A percentile compares a stretch with the other conserved stretches of the same genome.
Evolutionary conservation across 2,888 invertebrate genomes (phyloP).

Genomic region (Therioaphis trifolii): DNA sequence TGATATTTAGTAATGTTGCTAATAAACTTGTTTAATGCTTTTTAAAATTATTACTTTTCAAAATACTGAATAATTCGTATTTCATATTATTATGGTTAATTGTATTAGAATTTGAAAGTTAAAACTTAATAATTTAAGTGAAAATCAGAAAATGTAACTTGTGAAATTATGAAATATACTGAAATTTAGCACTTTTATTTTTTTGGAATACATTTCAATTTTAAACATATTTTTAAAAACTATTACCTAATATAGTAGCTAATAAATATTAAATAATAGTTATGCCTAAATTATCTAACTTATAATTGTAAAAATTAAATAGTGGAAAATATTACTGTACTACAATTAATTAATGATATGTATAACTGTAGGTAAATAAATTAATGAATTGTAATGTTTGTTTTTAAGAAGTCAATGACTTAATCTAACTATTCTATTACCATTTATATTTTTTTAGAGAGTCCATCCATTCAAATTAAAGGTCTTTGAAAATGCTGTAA

Average conservation of each 20-base stretch:
- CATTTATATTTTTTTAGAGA: constrained; percentile 34
- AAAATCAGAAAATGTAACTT: constrained; percentile 19
- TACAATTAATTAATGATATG: constrained; percentile 26
- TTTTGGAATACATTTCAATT: constrained; percentile 10
- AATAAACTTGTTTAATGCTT: no score
- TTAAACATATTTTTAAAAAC: not conserved
- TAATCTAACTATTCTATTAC: constrained; percentile 26
- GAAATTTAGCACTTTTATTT: constrained; percentile 23
- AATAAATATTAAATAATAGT: constrained; percentile 19
- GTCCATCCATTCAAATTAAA: constrained; percentile 24
- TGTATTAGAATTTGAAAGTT: no score
- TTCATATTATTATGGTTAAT: no score
- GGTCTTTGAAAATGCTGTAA: constrained; percentile 31
- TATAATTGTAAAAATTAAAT: no score
- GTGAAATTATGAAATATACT: constrained; percentile 1
- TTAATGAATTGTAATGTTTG: constrained; percentile 24
- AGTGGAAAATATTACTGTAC: constrained; percentile 24
- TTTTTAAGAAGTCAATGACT: constrained; percentile 23
- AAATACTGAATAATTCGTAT: no score
- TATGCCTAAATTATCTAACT: constrained; percentile 23
- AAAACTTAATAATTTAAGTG: not conserved
- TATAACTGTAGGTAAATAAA: constrained; percentile 21
- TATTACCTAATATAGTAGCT: constrained; percentile 19
- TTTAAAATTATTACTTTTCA: no score
- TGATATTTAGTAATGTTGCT: no score